These are phyloP conservation scores for Drosophila mayri DNA, from an alignment of 1,140 invertebrate genomes.

Conservation along the genomic window DNA sequence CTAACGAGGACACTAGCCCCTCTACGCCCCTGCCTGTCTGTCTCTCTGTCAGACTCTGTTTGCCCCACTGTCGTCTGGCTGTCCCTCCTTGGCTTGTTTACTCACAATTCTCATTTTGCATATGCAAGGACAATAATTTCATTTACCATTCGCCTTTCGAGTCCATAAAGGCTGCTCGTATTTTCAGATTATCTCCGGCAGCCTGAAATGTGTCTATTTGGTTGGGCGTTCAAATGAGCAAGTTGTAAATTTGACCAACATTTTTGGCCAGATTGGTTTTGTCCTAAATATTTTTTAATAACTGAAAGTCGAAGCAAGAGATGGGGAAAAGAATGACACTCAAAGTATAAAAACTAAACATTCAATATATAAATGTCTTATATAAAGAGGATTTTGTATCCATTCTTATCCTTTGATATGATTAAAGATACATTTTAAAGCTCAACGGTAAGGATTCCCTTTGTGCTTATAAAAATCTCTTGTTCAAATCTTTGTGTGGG, in stretches of 20 bases:
- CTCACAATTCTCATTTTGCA: constrained; percentile 50
- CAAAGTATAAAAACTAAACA: neutral
- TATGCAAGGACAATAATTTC: constrained; percentile 50
- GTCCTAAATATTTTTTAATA: neutral
- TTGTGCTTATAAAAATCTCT: constrained; percentile 5
- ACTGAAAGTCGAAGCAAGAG: neutral
- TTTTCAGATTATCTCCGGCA: constrained; percentile 31
- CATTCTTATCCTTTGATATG: neutral
- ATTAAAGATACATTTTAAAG: neutral
- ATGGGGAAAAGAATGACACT: neutral
- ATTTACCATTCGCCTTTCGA: constrained; percentile 35
- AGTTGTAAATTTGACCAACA: constrained; percentile 1
- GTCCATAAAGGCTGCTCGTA: constrained; percentile 22
- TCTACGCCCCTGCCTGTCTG: constrained; percentile 1
- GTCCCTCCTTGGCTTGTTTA: constrained; percentile 47
- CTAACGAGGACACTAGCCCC: constrained; percentile 50
- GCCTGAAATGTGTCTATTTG: constrained; percentile 13
- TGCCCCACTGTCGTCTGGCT: constrained; percentile 26
- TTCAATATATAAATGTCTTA: neutral
- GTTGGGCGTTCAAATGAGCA: constrained; percentile 2
- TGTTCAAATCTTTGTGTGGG: constrained; percentile 3
- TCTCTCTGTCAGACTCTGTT: constrained; percentile 15
- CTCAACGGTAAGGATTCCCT: neutral
- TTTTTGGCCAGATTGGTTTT: neutral
- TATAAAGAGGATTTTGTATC: neutral